phyloP scores from a whole-genome alignment of 2,797 vertebrate genomes.

The Aplochiton taeniatus region DNA sequence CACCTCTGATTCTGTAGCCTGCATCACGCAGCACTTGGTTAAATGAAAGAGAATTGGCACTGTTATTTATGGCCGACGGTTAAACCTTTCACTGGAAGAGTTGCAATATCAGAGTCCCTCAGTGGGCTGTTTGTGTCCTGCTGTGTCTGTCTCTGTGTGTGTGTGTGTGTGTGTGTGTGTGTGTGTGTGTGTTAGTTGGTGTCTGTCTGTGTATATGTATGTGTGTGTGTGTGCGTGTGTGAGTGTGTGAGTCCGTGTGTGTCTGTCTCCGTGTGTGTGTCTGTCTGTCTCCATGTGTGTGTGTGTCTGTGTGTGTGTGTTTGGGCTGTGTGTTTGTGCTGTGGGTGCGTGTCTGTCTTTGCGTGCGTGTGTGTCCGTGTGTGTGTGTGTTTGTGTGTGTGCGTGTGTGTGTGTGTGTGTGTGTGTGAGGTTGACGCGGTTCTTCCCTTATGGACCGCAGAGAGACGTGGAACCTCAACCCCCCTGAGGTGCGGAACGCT shows the following conservation, averaged over 20 bases:
- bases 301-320: slow-evolving; percentile 10
- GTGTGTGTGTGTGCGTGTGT: slow-evolving; percentile 1
- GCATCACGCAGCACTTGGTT: slow-evolving; percentile 48
- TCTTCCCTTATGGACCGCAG: slow-evolving; percentile 57
- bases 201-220: neutral
- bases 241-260: neutral
- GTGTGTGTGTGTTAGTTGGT: neutral
- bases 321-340: neutral
- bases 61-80: slow-evolving; percentile 56
- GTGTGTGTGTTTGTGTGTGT: slow-evolving; percentile 11
- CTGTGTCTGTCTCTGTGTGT: neutral
- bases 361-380: too few relatives aligned
- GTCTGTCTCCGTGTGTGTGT: slow-evolving; percentile 27
- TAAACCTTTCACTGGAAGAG: slow-evolving; percentile 19
- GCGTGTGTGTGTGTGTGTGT: slow-evolving; percentile 20
- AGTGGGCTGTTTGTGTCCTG: neutral
- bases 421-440: slow-evolving; percentile 10
- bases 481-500: slow-evolving; percentile 91
- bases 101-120: slow-evolving; percentile 30
- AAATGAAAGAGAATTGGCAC: slow-evolving; percentile 43
- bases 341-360: neutral
- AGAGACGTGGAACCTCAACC: slow-evolving; percentile 90
- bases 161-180: neutral
- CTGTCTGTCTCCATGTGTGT: slow-evolving; percentile 7
- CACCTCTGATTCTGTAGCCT: slow-evolving; percentile 56